Conservation (phyloP, 2,113 vertebrate genomes). For the Larimichthys polyactis region DNA sequence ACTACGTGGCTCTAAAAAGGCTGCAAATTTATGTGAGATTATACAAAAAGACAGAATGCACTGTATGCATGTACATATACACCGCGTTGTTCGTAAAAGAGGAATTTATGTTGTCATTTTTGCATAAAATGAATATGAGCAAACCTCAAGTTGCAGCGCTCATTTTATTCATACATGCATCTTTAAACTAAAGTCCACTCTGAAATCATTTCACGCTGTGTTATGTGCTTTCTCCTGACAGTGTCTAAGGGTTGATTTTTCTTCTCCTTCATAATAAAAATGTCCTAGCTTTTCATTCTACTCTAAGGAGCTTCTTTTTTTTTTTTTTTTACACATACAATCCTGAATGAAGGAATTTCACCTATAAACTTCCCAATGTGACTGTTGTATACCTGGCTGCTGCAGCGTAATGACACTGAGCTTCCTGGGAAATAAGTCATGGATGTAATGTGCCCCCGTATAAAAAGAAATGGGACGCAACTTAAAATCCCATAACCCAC, state of each 20-base stretch:
- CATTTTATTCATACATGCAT: not conserved
- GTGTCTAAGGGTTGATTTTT: not conserved
- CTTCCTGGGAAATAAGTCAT: conserved; percentile 4
- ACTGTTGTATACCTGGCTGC: conserved; percentile 15
- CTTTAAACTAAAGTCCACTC: not conserved
- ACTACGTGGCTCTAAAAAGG: not conserved
- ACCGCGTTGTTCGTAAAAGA: not conserved
- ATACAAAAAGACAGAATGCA: not conserved
- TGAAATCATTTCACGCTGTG: not conserved
- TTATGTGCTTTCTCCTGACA: conserved; percentile 1
- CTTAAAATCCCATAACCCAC: conserved; percentile 37
- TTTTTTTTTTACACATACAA: too few species aligned
- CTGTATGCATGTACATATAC: not conserved
- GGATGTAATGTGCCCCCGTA: conserved; percentile 1
- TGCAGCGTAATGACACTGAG: not conserved
- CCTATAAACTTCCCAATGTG: not conserved
- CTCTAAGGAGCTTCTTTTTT: too few species aligned
- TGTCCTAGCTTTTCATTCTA: too few species aligned
- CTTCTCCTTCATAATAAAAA: not conserved
- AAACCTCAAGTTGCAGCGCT: not conserved
- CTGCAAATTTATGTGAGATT: not conserved
- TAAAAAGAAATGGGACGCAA: not conserved
- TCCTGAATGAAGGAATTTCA: too few species aligned
- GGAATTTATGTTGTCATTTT: not conserved
- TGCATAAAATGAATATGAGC: not conserved